phyloP scores from a whole-genome alignment of 2,888 invertebrate species.

The Pherbina coryleti region DNA sequence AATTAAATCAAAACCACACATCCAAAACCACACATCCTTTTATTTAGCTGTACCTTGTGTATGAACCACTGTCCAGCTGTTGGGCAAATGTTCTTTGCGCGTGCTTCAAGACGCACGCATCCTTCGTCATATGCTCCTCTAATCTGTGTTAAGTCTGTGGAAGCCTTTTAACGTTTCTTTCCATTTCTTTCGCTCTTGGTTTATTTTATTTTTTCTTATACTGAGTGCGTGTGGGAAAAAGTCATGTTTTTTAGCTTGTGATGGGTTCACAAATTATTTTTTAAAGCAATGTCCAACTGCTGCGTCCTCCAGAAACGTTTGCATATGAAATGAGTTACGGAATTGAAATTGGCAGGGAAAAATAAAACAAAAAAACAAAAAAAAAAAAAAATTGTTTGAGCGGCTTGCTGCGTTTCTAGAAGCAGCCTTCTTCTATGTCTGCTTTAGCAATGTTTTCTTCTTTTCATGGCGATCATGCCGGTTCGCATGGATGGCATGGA shows the following conservation, averaged over 20 bases:
- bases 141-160: background rate
- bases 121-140: background rate
- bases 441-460: conserved; percentile 8
- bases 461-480: conserved; percentile 8
- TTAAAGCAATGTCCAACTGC: background rate
- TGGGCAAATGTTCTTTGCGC: conserved; percentile 23
- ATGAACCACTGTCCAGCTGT: no score
- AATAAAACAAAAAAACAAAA: background rate
- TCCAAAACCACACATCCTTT: no score
- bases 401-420: background rate
- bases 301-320: conserved; percentile 32
- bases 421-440: conserved; percentile 15
- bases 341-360: conserved; percentile 58
- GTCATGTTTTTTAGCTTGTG: background rate
- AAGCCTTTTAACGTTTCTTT: background rate
- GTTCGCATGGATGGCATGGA: background rate
- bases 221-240: conserved; percentile 36
- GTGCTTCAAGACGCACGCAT: conserved; percentile 18
- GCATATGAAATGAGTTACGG: conserved; percentile 62
- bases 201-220: background rate
- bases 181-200: background rate
- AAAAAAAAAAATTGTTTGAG: background rate
- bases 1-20: no score
- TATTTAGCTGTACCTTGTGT: no score
- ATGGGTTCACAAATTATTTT: conserved; percentile 31